Percentiles rank a stretch among this genome's conserved stretches.
These are phyloP conservation scores for Spisula solida DNA, from an alignment of 2,888 invertebrate species.

Conservation along the genomic window DNA sequence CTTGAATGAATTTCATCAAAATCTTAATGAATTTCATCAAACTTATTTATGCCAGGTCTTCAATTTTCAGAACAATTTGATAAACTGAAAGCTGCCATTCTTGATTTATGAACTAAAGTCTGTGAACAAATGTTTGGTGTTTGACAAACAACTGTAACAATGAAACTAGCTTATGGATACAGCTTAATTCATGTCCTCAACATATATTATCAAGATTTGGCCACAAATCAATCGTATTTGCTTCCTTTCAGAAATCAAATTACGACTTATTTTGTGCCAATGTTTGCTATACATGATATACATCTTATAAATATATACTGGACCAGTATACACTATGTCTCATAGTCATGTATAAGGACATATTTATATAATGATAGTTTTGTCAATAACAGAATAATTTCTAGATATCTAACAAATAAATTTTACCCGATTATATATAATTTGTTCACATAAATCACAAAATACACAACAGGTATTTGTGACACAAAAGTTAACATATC, in stretches of 20 bases:
- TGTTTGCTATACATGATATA: not conserved
- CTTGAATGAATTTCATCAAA: too few species aligned
- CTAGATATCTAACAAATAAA: slow-evolving; percentile 32
- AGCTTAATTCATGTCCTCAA: not conserved
- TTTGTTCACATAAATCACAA: not conserved
- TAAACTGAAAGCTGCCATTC: too few species aligned
- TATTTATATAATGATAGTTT: not conserved
- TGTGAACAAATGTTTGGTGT: not conserved
- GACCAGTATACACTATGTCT: not conserved
- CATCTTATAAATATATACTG: not conserved
- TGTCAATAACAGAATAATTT: slow-evolving; percentile 11
- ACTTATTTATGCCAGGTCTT: too few species aligned
- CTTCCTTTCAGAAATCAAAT: too few species aligned
- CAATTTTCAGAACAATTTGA: too few species aligned
- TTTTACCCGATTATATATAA: slow-evolving; percentile 44
- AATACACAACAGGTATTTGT: not conserved
- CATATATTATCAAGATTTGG: not conserved
- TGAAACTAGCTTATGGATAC: not conserved
- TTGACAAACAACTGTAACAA: not conserved
- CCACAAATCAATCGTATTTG: too few species aligned
- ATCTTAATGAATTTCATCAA: too few species aligned
- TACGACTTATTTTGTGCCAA: too few species aligned
- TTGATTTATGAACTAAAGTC: not conserved
- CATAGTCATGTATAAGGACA: not conserved
- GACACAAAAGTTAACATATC: not conserved